Evolutionary conservation across 2,797 vertebrate species (phyloP).

Genomic region (Myripristis murdjan): DNA sequence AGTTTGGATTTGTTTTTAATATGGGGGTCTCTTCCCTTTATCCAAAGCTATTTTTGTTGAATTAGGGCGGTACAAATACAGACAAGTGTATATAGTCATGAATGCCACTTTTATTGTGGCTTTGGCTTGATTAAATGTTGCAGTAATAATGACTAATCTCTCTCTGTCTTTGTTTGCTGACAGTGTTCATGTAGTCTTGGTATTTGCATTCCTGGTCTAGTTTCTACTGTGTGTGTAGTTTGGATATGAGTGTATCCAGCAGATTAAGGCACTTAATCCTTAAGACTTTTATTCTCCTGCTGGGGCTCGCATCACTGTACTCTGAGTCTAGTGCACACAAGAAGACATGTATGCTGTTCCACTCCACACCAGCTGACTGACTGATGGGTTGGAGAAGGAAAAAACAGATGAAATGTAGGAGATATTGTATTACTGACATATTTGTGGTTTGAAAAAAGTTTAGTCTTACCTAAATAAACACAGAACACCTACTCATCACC

Average conservation of each 20-base stretch:
- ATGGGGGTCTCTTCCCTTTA: no score
- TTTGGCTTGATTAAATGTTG: no score
- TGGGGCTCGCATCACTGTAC: slow-evolving; percentile 25
- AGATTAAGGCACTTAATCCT: slow-evolving; percentile 59
- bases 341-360: not conserved
- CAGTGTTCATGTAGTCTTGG: slow-evolving; percentile 17
- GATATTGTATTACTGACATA: not conserved
- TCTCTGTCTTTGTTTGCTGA: slow-evolving; percentile 21
- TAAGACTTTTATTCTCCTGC: slow-evolving; percentile 33
- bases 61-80: no score
- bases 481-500: slow-evolving; percentile 1
- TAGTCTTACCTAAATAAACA: slow-evolving; percentile 1
- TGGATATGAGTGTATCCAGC: slow-evolving; percentile 51
- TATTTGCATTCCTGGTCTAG: slow-evolving; percentile 35
- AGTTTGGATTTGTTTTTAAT: no score
- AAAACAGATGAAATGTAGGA: not conserved
- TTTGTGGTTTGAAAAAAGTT: slow-evolving; percentile 5
- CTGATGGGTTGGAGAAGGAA: not conserved
- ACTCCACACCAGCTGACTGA: slow-evolving; percentile 6
- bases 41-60: no score
- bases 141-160: slow-evolving; percentile 1
- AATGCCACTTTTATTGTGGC: no score
- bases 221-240: slow-evolving; percentile 45
- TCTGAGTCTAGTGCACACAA: slow-evolving; percentile 9
- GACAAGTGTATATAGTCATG: no score